These are phyloP conservation scores for Corythaixoides concolor DNA, from an alignment of 2,113 vertebrate genomes.

Conservation along the genomic window DNA sequence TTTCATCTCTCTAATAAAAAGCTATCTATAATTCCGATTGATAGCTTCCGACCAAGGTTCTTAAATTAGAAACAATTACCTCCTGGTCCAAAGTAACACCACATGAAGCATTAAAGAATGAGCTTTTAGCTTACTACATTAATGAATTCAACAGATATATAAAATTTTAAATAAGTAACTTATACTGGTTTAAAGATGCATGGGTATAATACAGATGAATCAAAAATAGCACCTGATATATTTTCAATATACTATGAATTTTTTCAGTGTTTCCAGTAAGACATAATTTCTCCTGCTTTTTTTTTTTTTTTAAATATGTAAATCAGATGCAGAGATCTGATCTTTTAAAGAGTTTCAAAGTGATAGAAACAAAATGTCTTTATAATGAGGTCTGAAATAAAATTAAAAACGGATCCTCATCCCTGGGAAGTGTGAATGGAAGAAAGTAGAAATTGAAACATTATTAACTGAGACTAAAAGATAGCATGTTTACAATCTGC, in stretches of 20 bases:
- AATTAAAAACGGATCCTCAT: not conserved
- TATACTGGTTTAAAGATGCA: not conserved
- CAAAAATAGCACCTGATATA: not conserved
- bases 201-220: not conserved
- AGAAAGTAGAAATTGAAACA: not conserved
- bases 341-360: not conserved
- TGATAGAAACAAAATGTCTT: not conserved
- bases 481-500: not conserved
- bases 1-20: not conserved
- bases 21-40: not conserved
- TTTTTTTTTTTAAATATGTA: not conserved
- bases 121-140: not conserved
- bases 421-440: not conserved
- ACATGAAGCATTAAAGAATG: not conserved
- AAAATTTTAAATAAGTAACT: not conserved
- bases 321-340: not conserved
- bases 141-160: not conserved
- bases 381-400: not conserved
- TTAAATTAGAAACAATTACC: not conserved
- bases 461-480: not conserved
- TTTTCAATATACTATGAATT: not conserved
- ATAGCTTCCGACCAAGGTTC: not conserved
- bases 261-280: not conserved
- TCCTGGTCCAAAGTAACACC: not conserved
- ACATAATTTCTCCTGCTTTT: not conserved